These are phyloP conservation scores for Drosophila pseudotakahashii DNA, from an alignment of 2,888 invertebrate species.

Conservation along the genomic window DNA sequence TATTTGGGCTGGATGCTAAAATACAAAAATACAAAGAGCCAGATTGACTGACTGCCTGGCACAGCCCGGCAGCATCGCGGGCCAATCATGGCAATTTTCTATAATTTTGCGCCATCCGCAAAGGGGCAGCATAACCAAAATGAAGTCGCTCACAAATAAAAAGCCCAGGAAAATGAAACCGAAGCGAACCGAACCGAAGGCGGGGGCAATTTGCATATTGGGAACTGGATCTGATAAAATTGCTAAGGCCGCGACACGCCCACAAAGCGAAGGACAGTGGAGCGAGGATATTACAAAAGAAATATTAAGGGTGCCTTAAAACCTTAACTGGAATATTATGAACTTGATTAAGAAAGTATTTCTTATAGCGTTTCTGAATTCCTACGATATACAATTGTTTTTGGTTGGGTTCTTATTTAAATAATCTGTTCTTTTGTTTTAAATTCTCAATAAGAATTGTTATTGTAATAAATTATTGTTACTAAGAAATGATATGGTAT, in stretches of 20 bases:
- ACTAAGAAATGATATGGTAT: too few relatives aligned
- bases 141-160: slow-evolving; percentile 77
- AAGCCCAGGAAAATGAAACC: slow-evolving; percentile 71
- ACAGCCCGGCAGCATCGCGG: slow-evolving; percentile 43
- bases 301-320: neutral
- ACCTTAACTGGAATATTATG: neutral
- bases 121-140: slow-evolving; percentile 58
- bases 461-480: too few relatives aligned
- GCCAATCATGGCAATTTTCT: slow-evolving; percentile 82
- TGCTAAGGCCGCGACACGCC: slow-evolving; percentile 65
- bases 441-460: too few relatives aligned
- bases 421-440: too few relatives aligned
- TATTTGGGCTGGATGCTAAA: slow-evolving; percentile 3
- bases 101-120: slow-evolving; percentile 81
- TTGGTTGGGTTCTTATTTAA: too few relatives aligned
- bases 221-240: slow-evolving; percentile 55
- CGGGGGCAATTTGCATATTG: slow-evolving; percentile 81
- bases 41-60: too few relatives aligned
- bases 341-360: neutral
- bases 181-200: slow-evolving; percentile 40
- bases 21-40: neutral
- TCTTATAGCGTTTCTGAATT: too few relatives aligned
- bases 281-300: neutral
- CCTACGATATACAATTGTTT: too few relatives aligned
- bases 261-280: slow-evolving; percentile 34